Base-by-base conservation (phyloP, 2,797 vertebrate species). In the Megalops cyprinoides region DNA sequence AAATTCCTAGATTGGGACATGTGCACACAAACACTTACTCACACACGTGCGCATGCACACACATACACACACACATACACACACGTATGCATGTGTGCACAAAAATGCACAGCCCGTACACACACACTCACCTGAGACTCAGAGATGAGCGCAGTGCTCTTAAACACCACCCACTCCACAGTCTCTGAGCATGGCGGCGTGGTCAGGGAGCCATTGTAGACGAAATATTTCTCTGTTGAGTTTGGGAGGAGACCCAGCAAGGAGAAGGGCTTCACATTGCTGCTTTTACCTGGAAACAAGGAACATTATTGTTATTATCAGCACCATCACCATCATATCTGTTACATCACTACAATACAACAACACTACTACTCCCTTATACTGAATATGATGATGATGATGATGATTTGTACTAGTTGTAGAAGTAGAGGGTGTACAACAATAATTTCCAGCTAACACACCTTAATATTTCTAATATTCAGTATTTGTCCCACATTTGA, bases 101-200 rank as follows among this genome's bases (percentile, higher is more conserved):
- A n/a, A n/a, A n/a, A n/a, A n/a, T n/a, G n/a, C n/a, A n/a, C n/a
- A n/a, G n/a, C n/a, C n/a, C n/a, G 56, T 28, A 25, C 37, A 15
- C 25, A 39, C 18, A 14, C 25, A 65, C 90, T 87, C 48, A 94
- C 94, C 93, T 95, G 94, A 42, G 87, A 82, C 85, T 98, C 97
- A 55, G 98, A 99, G 89, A 99, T 97, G 89, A 90, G 92, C 80
- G 96, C 95, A 0, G 95, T 94, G 82, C 97, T 94, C 93, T 97
- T 98, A 87, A 99, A 98, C 79, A 99, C 89, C 80, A 99, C 94
- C 98, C 98, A 99, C 87, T 99, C 96, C 77, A 98, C 98, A 0
- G 90, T 93, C 90, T 99, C 98, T 0, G 93, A 95, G 92, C 98
- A 99, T 34, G 98, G 98, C 23, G 98, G 98, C 2, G 92, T 84